Evolutionary conservation across 1,140 invertebrate genomes (phyloP).

Genomic region (Megathymus violae): DNA sequence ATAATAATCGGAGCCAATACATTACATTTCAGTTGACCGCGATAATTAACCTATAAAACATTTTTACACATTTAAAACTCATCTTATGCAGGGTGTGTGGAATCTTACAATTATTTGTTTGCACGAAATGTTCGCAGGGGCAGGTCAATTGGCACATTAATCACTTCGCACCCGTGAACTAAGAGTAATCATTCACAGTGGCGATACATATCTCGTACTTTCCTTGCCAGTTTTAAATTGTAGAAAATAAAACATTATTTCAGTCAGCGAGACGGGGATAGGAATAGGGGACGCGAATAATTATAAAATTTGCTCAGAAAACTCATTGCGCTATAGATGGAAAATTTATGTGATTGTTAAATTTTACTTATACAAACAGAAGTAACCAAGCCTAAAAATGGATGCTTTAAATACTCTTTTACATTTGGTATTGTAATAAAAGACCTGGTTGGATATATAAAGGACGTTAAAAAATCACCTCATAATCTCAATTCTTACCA

Average conservation of each 20-base stretch:
- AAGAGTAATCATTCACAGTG: too few relatives aligned
- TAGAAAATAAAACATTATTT: conserved; percentile 9
- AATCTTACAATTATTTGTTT: conserved; percentile 25
- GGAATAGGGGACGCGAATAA: too few relatives aligned
- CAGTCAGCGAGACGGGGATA: neutral
- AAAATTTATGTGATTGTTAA: too few relatives aligned
- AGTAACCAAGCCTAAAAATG: too few relatives aligned
- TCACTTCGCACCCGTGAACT: conserved; percentile 18
- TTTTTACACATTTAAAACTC: neutral
- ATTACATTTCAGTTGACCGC: conserved; percentile 23
- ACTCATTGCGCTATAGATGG: too few relatives aligned
- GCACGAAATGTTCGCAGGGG: conserved; percentile 20
- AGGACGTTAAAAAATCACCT: neutral
- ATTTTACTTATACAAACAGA: too few relatives aligned
- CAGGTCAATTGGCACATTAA: conserved; percentile 25
- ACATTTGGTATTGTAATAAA: neutral
- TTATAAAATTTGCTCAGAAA: too few relatives aligned
- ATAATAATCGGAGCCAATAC: neutral
- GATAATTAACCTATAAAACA: conserved; percentile 11
- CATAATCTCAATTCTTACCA: conserved; percentile 16
- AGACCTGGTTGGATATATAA: neutral
- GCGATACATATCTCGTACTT: conserved; percentile 20
- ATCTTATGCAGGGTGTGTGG: conserved; percentile 6
- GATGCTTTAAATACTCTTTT: neutral
- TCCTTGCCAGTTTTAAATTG: conserved; percentile 11